These are phyloP conservation scores for Dicroscelio sp. DNA, from an alignment of 2,888 invertebrate genomes.

Conservation along the genomic window DNA sequence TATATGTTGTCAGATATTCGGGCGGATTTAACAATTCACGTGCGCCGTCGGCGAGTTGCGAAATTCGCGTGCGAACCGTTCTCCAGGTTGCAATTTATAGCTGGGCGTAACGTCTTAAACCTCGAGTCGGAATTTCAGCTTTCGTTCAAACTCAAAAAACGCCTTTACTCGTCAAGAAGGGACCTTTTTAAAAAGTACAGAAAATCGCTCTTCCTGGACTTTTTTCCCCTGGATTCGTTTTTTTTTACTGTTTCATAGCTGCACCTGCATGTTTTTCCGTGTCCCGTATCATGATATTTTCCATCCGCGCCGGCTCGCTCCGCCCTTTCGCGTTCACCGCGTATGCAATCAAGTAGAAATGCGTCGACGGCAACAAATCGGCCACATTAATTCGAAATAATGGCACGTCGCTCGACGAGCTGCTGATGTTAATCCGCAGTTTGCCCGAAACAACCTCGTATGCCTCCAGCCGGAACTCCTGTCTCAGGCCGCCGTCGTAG, in stretches of 20 bases:
- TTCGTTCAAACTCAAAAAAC: too few relatives aligned
- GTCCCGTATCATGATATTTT: slow-evolving; percentile 97
- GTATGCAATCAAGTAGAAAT: slow-evolving; percentile 94
- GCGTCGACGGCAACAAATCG: slow-evolving; percentile 92
- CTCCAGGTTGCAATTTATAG: slow-evolving; percentile 52
- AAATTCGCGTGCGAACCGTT: slow-evolving; percentile 51
- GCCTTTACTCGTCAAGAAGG: too few relatives aligned
- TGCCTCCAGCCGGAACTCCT: slow-evolving; percentile 96
- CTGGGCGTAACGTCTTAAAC: slow-evolving; percentile 56
- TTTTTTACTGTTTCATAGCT: too few relatives aligned
- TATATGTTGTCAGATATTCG: too few relatives aligned
- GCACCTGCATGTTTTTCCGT: slow-evolving; percentile 97
- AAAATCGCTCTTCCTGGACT: too few relatives aligned
- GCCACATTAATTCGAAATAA: slow-evolving; percentile 93
- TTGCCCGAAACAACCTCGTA: slow-evolving; percentile 95
- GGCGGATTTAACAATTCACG: slow-evolving; percentile 18
- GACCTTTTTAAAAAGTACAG: too few relatives aligned
- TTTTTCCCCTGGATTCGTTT: too few relatives aligned
- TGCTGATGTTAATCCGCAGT: slow-evolving; percentile 94
- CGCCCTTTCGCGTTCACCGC: slow-evolving; percentile 97
- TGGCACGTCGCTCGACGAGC: slow-evolving; percentile 92
- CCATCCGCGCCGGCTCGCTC: slow-evolving; percentile 95
- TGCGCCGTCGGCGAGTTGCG: slow-evolving; percentile 8
- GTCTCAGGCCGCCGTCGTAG: slow-evolving; percentile 96
- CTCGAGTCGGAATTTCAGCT: too few relatives aligned